phyloP scores from a whole-genome alignment of 2,113 vertebrate genomes.

The Drymodes brunneopygia region DNA sequence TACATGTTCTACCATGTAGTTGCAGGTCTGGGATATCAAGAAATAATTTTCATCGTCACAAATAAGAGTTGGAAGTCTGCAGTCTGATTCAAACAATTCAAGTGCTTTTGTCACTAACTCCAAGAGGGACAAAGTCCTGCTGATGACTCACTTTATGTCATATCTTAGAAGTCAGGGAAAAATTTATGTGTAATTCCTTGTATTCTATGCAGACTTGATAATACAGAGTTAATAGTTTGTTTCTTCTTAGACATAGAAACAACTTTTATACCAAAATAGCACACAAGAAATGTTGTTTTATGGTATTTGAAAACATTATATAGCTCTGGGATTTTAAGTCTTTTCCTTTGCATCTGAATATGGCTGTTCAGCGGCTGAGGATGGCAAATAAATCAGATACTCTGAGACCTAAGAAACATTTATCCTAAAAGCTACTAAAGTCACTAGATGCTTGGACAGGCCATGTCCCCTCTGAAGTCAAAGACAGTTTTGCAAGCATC shows the following conservation, averaged over 20 bases:
- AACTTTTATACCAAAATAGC: not conserved
- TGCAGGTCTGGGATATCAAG: not conserved
- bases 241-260: not conserved
- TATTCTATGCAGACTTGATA: not conserved
- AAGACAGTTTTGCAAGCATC: not conserved
- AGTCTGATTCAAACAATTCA: not conserved
- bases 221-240: not conserved
- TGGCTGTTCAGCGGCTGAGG: not conserved
- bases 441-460: not conserved
- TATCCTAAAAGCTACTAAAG: not conserved
- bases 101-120: not conserved
- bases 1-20: not conserved
- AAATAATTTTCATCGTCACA: not conserved
- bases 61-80: not conserved
- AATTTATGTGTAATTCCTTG: not conserved
- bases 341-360: not conserved
- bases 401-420: not conserved
- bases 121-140: not conserved
- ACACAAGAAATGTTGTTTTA: not conserved
- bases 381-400: not conserved
- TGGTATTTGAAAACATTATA: not conserved
- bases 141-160: not conserved
- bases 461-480: not conserved
- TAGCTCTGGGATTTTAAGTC: not conserved
- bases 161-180: not conserved